Percentiles rank a stretch among this genome's conserved stretches.
phyloP scores from a whole-genome alignment of 2,888 invertebrate species.

The Ectemnius lituratus region DNA sequence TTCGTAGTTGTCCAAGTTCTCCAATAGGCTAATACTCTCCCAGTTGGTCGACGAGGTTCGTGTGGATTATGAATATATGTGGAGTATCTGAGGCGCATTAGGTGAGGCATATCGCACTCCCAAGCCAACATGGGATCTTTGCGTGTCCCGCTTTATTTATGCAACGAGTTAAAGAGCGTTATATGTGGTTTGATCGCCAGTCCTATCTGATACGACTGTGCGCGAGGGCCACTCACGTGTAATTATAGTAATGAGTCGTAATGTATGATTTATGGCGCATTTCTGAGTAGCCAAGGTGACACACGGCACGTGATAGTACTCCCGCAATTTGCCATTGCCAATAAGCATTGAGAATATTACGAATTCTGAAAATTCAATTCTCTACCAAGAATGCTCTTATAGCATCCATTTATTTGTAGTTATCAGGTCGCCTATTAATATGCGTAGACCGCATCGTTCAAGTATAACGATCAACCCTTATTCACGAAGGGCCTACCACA shows the following conservation, averaged over 20 bases:
- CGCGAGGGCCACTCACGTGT: constrained; percentile 61
- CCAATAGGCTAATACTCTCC: no score
- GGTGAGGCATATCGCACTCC: no score
- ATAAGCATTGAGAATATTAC: background rate
- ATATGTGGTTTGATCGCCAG: constrained; percentile 40
- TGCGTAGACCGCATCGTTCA: constrained; percentile 44
- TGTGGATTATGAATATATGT: no score
- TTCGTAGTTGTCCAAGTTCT: no score
- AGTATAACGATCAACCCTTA: constrained; percentile 47
- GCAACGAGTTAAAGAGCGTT: constrained; percentile 50
- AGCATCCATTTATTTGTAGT: background rate
- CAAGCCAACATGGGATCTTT: constrained; percentile 37
- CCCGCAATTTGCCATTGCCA: background rate
- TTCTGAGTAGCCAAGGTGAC: constrained; percentile 25
- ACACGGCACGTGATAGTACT: constrained; percentile 5
- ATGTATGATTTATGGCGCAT: constrained; percentile 67
- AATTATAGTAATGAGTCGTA: constrained; percentile 70
- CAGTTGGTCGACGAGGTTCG: no score
- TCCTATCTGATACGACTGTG: constrained; percentile 42
- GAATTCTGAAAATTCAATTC: constrained; percentile 30
- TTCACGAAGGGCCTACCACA: constrained; percentile 16
- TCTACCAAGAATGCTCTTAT: background rate
- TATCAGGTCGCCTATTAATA: constrained; percentile 37
- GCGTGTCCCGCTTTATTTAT: constrained; percentile 50
- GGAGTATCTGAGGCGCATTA: no score